Evolutionary conservation across 2,113 vertebrate species (phyloP).

Genomic region (Sakesphorus luctuosus): DNA sequence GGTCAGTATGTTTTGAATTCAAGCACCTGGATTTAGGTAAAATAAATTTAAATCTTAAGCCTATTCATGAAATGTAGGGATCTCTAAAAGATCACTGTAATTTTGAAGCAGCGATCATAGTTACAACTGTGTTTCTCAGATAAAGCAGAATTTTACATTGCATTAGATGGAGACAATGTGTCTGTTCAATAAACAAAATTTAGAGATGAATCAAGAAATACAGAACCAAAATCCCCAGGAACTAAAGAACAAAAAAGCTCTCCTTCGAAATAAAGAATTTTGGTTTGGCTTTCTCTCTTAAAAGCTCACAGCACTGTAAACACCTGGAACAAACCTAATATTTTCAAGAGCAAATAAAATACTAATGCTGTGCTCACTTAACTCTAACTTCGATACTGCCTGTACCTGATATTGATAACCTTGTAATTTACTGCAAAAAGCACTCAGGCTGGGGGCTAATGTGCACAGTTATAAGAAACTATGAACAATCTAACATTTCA

Average conservation of each 20-base stretch:
- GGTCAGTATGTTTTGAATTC: background rate
- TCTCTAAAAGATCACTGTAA: background rate
- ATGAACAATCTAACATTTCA: background rate
- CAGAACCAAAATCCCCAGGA: background rate
- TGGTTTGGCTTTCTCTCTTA: background rate
- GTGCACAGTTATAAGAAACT: background rate
- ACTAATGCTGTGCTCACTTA: background rate
- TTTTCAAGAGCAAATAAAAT: background rate
- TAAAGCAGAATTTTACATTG: background rate
- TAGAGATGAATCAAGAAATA: background rate
- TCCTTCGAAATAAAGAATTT: background rate
- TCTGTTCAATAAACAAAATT: background rate
- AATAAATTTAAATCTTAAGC: background rate
- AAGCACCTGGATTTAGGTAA: background rate
- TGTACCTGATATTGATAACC: background rate
- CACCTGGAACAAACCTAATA: background rate
- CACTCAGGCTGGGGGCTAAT: background rate
- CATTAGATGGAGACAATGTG: background rate
- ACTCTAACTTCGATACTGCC: background rate
- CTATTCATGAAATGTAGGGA: background rate
- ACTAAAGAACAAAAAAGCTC: background rate
- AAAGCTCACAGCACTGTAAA: background rate
- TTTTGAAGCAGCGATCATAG: background rate
- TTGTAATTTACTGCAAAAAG: background rate
- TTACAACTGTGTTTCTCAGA: background rate